These are phyloP conservation scores for Noctua janthe DNA, from an alignment of 2,888 invertebrate species.

Conservation along the genomic window DNA sequence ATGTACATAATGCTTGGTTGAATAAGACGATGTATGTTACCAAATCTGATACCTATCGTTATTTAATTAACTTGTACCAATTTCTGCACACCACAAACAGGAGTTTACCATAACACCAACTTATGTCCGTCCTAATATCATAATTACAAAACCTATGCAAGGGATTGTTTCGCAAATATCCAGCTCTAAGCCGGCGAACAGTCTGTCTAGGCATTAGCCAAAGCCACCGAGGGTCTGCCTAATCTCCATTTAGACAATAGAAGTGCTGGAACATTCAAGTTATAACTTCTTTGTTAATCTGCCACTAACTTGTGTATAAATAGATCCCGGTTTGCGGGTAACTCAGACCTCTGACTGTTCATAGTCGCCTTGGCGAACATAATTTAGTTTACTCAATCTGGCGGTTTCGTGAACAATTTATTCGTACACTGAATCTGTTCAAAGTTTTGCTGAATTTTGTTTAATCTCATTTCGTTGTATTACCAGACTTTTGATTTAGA, in stretches of 20 bases:
- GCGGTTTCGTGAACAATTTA: slow-evolving; percentile 43
- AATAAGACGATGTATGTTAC: too few species aligned
- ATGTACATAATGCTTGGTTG: too few species aligned
- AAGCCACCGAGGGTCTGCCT: slow-evolving; percentile 56
- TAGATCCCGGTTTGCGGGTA: slow-evolving; percentile 52
- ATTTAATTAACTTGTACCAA: not conserved
- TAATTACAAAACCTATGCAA: slow-evolving; percentile 17
- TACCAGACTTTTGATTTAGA: not conserved
- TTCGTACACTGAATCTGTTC: slow-evolving; percentile 30
- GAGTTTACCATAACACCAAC: not conserved
- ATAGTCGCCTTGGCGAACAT: slow-evolving; percentile 51
- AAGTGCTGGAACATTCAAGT: slow-evolving; percentile 56
- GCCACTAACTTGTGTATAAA: slow-evolving; percentile 63
- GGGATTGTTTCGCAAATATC: slow-evolving; percentile 53
- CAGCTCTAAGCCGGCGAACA: slow-evolving; percentile 47
- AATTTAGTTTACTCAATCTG: slow-evolving; percentile 55
- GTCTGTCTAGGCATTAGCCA: slow-evolving; percentile 56
- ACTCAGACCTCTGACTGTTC: slow-evolving; percentile 55
- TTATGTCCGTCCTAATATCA: not conserved
- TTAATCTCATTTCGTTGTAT: slow-evolving; percentile 11
- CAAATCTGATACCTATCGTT: too few species aligned
- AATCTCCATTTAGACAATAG: slow-evolving; percentile 66
- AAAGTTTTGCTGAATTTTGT: slow-evolving; percentile 31
- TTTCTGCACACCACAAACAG: not conserved
- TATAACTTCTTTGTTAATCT: slow-evolving; percentile 67